Evolutionary conservation across 2,888 invertebrate genomes (phyloP).

Genomic region (Aelia acuminata): DNA sequence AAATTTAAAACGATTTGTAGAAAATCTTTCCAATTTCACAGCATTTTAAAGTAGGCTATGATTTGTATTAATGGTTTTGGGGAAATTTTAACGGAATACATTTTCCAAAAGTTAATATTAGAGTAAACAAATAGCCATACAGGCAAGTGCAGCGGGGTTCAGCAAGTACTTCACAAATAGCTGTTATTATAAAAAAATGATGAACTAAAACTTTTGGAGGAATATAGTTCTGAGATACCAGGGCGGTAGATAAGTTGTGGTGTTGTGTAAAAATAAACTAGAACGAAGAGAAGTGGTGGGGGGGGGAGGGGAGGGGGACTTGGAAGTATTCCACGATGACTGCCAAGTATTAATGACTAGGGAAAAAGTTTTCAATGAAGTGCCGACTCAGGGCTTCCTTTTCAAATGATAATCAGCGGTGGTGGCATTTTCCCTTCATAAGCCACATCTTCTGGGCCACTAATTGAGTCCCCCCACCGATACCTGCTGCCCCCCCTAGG

Average conservation of each 20-base stretch:
- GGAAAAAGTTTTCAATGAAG: conserved; percentile 51
- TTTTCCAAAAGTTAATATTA: no score
- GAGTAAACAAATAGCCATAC: no score
- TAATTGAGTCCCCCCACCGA: conserved; percentile 47
- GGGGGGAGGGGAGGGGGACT: background rate
- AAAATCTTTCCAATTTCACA: no score
- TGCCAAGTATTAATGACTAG: conserved; percentile 46
- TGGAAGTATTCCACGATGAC: conserved; percentile 48
- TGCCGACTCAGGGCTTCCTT: conserved; percentile 44
- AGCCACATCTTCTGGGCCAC: conserved; percentile 4
- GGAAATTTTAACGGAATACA: no score
- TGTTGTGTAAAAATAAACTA: conserved; percentile 40
- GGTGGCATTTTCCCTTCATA: conserved; percentile 50
- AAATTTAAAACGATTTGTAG: no score
- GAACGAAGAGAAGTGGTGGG: no score
- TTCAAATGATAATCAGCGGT: conserved; percentile 54
- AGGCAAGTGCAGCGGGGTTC: no score
- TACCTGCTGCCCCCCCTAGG: background rate
- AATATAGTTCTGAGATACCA: background rate
- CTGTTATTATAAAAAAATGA: background rate
- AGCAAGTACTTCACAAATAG: background rate
- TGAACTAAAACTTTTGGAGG: background rate
- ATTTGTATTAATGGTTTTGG: no score
- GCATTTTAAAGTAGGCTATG: no score
- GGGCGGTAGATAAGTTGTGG: conserved; percentile 16